Evolutionary conservation across 2,888 invertebrate species (phyloP).

Genomic region (Agriopis leucophaearia): DNA sequence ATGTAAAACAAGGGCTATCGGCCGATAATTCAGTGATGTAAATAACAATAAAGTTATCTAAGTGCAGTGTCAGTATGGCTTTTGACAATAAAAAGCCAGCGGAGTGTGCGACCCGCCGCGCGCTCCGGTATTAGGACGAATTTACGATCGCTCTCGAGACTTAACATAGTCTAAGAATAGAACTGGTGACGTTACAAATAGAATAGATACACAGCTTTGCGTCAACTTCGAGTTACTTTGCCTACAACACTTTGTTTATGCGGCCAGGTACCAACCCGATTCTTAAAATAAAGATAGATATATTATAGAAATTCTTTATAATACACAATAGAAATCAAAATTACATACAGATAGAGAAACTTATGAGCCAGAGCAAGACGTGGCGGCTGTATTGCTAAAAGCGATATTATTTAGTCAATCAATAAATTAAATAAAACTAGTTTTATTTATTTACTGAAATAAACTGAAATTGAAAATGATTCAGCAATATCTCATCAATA

Average conservation of each 20-base stretch:
- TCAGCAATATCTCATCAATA: too few relatives aligned
- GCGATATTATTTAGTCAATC: too few relatives aligned
- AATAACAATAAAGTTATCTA: slow-evolving; percentile 86
- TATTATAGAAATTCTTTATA: too few relatives aligned
- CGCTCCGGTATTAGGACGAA: slow-evolving; percentile 71
- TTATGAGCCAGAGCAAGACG: too few relatives aligned
- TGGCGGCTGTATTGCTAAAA: too few relatives aligned
- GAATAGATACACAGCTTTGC: slow-evolving; percentile 9
- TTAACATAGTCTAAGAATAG: slow-evolving; percentile 31
- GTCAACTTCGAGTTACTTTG: background rate
- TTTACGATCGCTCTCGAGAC: slow-evolving; percentile 68
- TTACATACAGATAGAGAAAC: too few relatives aligned
- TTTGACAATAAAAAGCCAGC: slow-evolving; percentile 83
- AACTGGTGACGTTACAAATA: slow-evolving; percentile 9
- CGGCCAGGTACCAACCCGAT: background rate
- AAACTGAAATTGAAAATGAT: too few relatives aligned
- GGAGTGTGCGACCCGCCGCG: slow-evolving; percentile 65
- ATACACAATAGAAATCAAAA: too few relatives aligned
- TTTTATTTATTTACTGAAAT: too few relatives aligned
- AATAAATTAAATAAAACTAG: too few relatives aligned
- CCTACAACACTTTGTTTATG: background rate
- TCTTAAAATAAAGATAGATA: background rate
- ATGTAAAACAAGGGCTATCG: slow-evolving; percentile 84
- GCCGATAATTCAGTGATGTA: slow-evolving; percentile 83
- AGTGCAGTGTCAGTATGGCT: slow-evolving; percentile 77